Evolutionary conservation across 2,113 vertebrate genomes (phyloP), one percentile per base, ranked within the genome.

Genomic region (Sceloporus undulatus): DNA sequence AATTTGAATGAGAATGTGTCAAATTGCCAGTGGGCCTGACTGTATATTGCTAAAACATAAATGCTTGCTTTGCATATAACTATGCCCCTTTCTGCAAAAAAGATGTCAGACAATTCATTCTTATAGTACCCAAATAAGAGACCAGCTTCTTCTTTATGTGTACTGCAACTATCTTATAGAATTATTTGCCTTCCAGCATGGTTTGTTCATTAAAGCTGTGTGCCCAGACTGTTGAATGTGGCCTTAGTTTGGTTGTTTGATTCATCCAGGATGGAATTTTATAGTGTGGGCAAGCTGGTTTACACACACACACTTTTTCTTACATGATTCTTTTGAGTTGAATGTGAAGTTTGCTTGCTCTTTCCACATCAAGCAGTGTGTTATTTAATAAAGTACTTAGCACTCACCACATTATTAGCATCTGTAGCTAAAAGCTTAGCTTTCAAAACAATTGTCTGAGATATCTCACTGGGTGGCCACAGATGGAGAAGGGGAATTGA

Each of bases 311-410:
- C 34, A 62, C 59, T 62, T 62, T 62, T 38, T 80, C 65, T 82
- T 76, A 77, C 73, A 56, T 77, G 87, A 84, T 68, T 78, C 81
- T 88, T 88, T 48, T 56, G 62, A 84, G 75, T 52, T 87, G 79
- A 9, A 6, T 0, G 11, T 71, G 54, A 16, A 40, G 78, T 85
- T 91, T 21, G 2, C 25, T 91, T 62, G 21, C 90, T 93, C 62
- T 88, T 89, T 79, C 81, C 82, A 88, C 85, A 87, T 74, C 62
- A 87, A 85, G 52, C 29, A 70, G 75, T 85, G 84, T 7, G 59
- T 9, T 84, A 42, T 85, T 91, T 38, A 79, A 14, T 87, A 85
- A 86, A 92, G 54, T 92, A 89, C 38, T 93, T 87, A 54, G 91
- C 87, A 84, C 73, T 52, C 54, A 79, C 87, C 87, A 78, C 87